Conservation (phyloP, 64 coral and sea anemone genomes). For the Actinia tenebrosa region DNA sequence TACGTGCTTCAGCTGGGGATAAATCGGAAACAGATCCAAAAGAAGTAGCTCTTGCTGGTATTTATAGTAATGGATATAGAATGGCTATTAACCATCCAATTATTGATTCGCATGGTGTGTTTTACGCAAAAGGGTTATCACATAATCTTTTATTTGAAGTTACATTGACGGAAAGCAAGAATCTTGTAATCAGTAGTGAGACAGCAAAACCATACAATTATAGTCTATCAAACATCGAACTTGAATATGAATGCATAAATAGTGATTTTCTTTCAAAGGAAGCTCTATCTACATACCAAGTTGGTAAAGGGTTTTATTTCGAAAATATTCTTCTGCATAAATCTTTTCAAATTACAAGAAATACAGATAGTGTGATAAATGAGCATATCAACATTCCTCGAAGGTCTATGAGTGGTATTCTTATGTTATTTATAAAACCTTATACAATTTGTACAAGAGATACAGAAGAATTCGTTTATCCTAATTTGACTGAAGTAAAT, state of each 20-base stretch:
- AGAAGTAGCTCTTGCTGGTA: no score
- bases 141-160: neutral
- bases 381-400: slow-evolving; percentile 21
- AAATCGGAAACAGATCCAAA: no score
- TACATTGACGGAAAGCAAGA: neutral
- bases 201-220: neutral
- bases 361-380: neutral
- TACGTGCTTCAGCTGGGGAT: no score
- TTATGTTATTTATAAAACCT: no score
- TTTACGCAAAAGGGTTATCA: neutral
- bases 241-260: slow-evolving; percentile 3
- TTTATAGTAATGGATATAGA: no score
- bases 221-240: neutral
- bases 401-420: slow-evolving; percentile 22
- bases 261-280: slow-evolving; percentile 13
- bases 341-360: neutral
- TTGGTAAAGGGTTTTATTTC: slow-evolving; percentile 7
- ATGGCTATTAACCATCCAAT: no score
- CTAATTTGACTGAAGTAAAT: neutral
- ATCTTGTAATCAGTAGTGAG: neutral
- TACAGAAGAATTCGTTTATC: slow-evolving; percentile 12
- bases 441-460: slow-evolving; percentile 2
- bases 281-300: neutral
- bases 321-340: slow-evolving; percentile 7
- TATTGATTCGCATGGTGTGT: slow-evolving; percentile 8